phyloP scores from a whole-genome alignment of 2,113 vertebrate genomes.

The Ginglymostoma cirratum region DNA sequence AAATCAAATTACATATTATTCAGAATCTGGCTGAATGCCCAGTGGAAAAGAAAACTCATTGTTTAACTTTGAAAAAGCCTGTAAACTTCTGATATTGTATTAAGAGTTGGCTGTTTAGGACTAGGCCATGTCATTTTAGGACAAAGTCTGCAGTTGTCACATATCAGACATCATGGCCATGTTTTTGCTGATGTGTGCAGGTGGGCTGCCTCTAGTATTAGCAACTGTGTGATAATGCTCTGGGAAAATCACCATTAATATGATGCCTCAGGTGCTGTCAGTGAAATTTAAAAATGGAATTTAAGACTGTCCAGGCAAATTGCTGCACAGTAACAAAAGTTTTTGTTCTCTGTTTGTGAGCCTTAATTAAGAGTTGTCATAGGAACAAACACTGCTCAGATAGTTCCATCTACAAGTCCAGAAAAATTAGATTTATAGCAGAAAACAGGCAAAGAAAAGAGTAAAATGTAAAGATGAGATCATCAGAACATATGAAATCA shows the following conservation, averaged over 20 bases:
- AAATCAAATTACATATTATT: background rate
- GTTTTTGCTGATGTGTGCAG: background rate
- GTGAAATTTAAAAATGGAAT: background rate
- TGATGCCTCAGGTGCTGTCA: conserved; percentile 15
- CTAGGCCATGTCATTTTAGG: background rate
- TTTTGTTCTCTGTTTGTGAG: background rate
- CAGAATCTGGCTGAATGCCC: background rate
- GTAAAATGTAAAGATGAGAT: background rate
- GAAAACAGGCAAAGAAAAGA: background rate
- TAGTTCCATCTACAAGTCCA: background rate
- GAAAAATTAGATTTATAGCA: background rate
- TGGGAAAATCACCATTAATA: background rate
- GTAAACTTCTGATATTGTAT: background rate
- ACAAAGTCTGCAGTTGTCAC: background rate
- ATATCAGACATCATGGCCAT: background rate
- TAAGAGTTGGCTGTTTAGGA: background rate
- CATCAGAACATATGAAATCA: background rate
- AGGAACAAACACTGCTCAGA: background rate
- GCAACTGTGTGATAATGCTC: background rate
- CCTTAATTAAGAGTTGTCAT: background rate
- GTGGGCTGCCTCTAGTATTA: background rate
- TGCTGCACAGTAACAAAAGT: background rate
- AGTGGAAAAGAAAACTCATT: background rate
- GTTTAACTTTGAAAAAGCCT: background rate
- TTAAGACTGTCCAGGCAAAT: background rate